Evolutionary conservation across 2,888 invertebrate genomes (phyloP).

Genomic region (Drosophila robusta): DNA sequence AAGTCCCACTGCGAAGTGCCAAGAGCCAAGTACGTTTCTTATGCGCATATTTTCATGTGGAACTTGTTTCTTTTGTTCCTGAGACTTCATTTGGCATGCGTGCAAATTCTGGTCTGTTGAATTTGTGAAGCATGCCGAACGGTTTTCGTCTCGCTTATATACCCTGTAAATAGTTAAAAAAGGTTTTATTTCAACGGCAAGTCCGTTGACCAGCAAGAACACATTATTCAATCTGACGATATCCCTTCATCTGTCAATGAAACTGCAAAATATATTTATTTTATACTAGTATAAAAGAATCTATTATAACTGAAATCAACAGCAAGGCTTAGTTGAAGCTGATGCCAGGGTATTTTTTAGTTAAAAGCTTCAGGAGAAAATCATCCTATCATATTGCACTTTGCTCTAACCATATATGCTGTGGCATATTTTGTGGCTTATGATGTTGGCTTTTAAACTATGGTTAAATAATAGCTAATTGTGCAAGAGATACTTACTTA

Average conservation of each 20-base stretch:
- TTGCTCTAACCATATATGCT: slow-evolving; percentile 1
- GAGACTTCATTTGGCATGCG: slow-evolving; percentile 13
- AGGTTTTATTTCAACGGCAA: too few relatives aligned
- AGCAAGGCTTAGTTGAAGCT: not conserved
- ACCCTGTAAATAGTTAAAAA: not conserved
- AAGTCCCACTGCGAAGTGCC: not conserved
- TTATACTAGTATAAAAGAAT: too few relatives aligned
- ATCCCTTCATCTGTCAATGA: too few relatives aligned
- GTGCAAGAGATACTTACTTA: not conserved
- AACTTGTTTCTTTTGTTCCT: not conserved
- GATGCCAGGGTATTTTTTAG: not conserved
- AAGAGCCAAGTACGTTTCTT: slow-evolving; percentile 6
- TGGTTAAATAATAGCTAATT: slow-evolving; percentile 19
- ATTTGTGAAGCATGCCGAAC: not conserved
- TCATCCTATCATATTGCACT: too few relatives aligned
- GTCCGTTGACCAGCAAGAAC: too few relatives aligned
- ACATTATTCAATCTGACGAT: too few relatives aligned
- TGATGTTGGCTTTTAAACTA: slow-evolving; percentile 8
- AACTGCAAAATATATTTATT: too few relatives aligned
- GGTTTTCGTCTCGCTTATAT: not conserved
- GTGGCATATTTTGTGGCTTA: not conserved
- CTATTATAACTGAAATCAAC: not conserved
- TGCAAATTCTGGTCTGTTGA: slow-evolving; percentile 3
- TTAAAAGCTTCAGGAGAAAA: too few relatives aligned
- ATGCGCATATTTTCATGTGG: slow-evolving; percentile 26